Evolutionary conservation across 1,140 invertebrate genomes (phyloP).

Genomic region (Kradibia gibbosae): DNA sequence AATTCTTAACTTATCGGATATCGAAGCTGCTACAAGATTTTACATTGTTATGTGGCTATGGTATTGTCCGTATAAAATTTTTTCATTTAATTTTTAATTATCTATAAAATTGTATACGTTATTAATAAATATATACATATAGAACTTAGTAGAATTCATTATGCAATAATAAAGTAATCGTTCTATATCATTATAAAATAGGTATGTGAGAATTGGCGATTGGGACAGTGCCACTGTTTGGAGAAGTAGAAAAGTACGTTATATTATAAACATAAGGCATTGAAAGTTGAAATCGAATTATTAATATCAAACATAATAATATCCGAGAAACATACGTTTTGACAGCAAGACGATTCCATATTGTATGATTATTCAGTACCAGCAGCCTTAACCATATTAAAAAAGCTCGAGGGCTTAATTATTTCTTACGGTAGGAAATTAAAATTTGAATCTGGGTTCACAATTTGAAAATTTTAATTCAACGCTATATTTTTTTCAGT

Average conservation of each 20-base stretch:
- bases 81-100: not conserved
- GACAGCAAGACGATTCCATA: slow-evolving; percentile 8
- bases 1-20: slow-evolving; percentile 61
- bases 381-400: slow-evolving; percentile 60
- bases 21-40: slow-evolving; percentile 64
- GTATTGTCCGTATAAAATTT: slow-evolving; percentile 55
- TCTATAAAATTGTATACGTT: not conserved
- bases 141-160: not conserved
- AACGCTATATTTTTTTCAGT: slow-evolving; percentile 55
- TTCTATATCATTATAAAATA: slow-evolving; percentile 46
- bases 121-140: no score
- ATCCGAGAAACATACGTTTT: not conserved
- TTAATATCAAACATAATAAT: not conserved
- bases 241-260: slow-evolving; percentile 54
- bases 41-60: slow-evolving; percentile 69
- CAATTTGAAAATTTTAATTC: not conserved
- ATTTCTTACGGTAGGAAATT: slow-evolving; percentile 63
- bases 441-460: not conserved
- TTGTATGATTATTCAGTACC: slow-evolving; percentile 59
- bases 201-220: slow-evolving; percentile 64
- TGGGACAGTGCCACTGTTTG: slow-evolving; percentile 65
- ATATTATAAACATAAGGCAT: not conserved
- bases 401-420: slow-evolving; percentile 64
- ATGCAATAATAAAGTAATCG: not conserved
- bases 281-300: not conserved